Base-by-base conservation (phyloP, 2,113 vertebrate genomes). In the Symphodus melops region DNA sequence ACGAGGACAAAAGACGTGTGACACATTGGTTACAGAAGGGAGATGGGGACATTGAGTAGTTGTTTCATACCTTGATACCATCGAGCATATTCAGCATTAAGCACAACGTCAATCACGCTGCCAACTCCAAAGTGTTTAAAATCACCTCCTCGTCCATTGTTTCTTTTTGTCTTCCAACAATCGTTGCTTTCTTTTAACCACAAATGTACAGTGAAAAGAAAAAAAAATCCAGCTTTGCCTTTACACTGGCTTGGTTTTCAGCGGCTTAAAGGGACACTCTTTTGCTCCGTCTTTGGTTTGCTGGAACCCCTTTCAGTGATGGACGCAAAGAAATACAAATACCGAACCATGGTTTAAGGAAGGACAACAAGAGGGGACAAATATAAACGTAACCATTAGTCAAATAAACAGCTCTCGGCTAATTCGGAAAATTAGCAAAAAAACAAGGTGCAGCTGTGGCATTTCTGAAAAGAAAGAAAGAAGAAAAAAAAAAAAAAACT, bases 241-340 rank as follows among this genome's bases (percentile, higher is more conserved):
- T 79, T 82, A 81, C 80, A 81, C 82, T 81, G 85, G 84, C 90
- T 86, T 76, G 84, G 78, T 86, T 89, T 84, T 87, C 76, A 72
- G 84, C 70, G 36, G 77, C 85, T 92, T 93, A 89, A 94, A 94
- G 92, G 93, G 88, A 92, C 91, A 89, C 90, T 93, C 90, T 89
- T 85, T 88, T 72, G 58, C 68, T 92, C 91, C 75, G 91, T 93
- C 93, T 94, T 95, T 95, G 93, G 94, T 92, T 92, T 91, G 90
- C 90, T 91, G 89, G 79, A 92, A 92, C 83, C 86, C 13, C 69
- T 86, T 90, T 84, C 79, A 74, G 51, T 75, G 74, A 82, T 46
- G 72, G 72, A 70, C 61, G 70, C 85, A 73, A 89, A 69, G 79
- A 23, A 82, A 83, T 57, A 84, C 77, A 83, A 89, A 91, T 89